phyloP scores from a whole-genome alignment of 2,888 invertebrate genomes.

The Halocaridina rubra region DNA sequence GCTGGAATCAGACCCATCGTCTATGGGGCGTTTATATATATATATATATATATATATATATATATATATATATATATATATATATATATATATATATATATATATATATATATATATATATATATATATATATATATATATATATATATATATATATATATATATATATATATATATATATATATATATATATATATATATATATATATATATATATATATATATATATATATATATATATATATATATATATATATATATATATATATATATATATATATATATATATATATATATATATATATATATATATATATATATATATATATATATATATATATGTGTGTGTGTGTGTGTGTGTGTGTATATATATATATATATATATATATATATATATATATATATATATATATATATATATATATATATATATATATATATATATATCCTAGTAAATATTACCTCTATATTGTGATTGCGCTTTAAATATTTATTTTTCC shows the following conservation, averaged over 20 bases:
- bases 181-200: neutral
- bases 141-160: too few species aligned
- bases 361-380: neutral
- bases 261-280: slow-evolving; percentile 1
- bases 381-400: neutral
- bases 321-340: neutral
- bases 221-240: neutral
- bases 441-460: neutral
- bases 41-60: too few species aligned
- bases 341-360: neutral
- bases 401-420: neutral
- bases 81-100: too few species aligned
- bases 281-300: neutral
- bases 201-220: neutral
- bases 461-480: neutral
- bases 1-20: too few species aligned
- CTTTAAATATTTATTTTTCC: neutral
- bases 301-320: neutral
- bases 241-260: slow-evolving; percentile 1
- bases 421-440: neutral
- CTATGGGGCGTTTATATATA: too few species aligned
- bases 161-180: too few species aligned
- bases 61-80: too few species aligned
- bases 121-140: too few species aligned
- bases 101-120: too few species aligned